Evolutionary conservation across 1,140 invertebrate genomes (phyloP), one percentile per base, ranked within the genome.

Genomic region (Armadillidium nasatum): DNA sequence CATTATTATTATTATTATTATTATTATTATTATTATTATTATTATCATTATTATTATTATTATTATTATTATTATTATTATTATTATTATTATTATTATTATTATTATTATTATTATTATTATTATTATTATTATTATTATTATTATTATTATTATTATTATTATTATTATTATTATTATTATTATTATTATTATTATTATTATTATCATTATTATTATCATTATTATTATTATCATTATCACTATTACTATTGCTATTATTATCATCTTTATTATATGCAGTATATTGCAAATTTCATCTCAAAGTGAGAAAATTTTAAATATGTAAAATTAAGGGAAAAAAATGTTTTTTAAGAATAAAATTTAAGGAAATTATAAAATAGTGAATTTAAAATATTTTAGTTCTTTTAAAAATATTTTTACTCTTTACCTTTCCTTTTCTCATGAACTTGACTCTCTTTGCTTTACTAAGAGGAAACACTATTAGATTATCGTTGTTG

Each of bases 401-500:
- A n/a, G n/a, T n/a, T n/a, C n/a, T n/a, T n/a, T n/a, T n/a, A n/a
- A n/a, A n/a, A n/a, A n/a, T n/a, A n/a, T n/a, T n/a, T n/a, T n/a
- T n/a, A n/a, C n/a, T n/a, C n/a, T n/a, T n/a, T n/a, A n/a, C n/a
- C n/a, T n/a, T 33, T 9, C 54, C 73, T 19, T 75, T 33, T n/a
- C 73, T 23, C 73, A 75, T 75, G 15, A 75, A 75, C 60, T 75
- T 66, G 43, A 75, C 19, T 9, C 19, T 44, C 21, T 44, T 23
- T 33, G 73, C 73, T 7, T 60, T 67, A 13, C 60, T 15, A 13
- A n/a, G n/a, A 7, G 50, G 50, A 19, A 60, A 60, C 50, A 19
- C 19, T 19, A 60, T 15, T 2, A 75, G 73, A 3, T 6, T 15
- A 19, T 75, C 73, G 44, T 75, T 75, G 66, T 75, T 75, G 50